phyloP scores from a whole-genome alignment of 1,140 invertebrate genomes.

The Drosophila quadrilineata region DNA sequence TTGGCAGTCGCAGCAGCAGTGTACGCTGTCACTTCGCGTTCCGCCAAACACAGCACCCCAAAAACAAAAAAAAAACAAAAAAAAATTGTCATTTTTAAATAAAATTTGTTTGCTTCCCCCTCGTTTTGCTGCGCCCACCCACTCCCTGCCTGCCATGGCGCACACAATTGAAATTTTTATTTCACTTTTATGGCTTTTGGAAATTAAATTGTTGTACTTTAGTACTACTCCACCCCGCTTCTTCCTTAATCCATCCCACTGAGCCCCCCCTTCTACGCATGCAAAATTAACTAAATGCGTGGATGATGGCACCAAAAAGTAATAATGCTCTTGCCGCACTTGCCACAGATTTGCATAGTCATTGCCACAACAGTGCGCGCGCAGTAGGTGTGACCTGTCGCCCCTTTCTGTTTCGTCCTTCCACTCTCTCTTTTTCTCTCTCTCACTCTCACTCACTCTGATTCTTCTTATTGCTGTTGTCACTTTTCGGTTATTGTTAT shows the following conservation, averaged over 20 bases:
- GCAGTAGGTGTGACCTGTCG: conserved; percentile 62
- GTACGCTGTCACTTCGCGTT: conserved; percentile 54
- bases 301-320: conserved; percentile 12
- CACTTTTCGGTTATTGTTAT: conserved; percentile 28
- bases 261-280: conserved; percentile 45
- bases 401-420: no score
- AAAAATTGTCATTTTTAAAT: no score
- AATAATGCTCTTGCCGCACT: not conserved
- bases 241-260: no score
- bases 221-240: no score
- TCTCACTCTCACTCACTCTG: not conserved
- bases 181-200: conserved; percentile 74
- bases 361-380: conserved; percentile 42
- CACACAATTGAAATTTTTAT: conserved; percentile 70
- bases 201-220: conserved; percentile 71
- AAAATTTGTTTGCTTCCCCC: no score
- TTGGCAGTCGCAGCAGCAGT: conserved; percentile 73
- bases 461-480: conserved; percentile 12
- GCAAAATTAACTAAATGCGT: conserved; percentile 62
- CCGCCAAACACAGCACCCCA: conserved; percentile 43
- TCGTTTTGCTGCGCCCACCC: not conserved
- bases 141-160: conserved; percentile 31
- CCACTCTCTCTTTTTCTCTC: not conserved
- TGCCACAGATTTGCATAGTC: conserved; percentile 37
- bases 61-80: not conserved